A percentile compares a stretch with the other conserved stretches of the same genome.
These are phyloP conservation scores for Pseudomyrmex sp. DNA, from an alignment of 1,140 invertebrate genomes.

Conservation along the genomic window DNA sequence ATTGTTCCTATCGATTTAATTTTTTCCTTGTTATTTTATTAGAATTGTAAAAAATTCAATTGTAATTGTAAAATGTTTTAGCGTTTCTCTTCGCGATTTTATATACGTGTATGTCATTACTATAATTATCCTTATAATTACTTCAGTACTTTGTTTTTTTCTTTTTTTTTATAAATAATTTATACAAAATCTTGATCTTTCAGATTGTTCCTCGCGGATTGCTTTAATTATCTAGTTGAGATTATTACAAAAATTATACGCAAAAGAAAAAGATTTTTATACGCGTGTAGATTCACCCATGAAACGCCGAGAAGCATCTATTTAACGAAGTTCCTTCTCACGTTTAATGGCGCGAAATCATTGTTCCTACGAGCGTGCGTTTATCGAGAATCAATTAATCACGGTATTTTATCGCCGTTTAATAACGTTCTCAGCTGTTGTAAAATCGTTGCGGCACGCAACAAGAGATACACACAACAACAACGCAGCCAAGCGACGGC, in stretches of 20 bases:
- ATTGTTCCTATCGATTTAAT: slow-evolving; percentile 6
- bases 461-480: not conserved
- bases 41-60: slow-evolving; percentile 36
- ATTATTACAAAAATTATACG: not conserved
- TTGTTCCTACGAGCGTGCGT: slow-evolving; percentile 5
- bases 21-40: slow-evolving; percentile 21
- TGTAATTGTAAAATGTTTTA: slow-evolving; percentile 32
- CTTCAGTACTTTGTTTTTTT: no score
- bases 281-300: slow-evolving; percentile 1
- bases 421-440: not conserved
- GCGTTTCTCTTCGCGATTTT: not conserved
- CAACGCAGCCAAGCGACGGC: not conserved
- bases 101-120: no score
- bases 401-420: slow-evolving; percentile 27
- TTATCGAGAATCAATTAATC: slow-evolving; percentile 48
- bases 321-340: slow-evolving; percentile 41
- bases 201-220: not conserved
- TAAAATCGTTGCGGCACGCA: slow-evolving; percentile 23
- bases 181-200: not conserved
- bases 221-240: not conserved
- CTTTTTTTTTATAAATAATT: not conserved
- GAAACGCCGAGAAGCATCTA: slow-evolving; percentile 9
- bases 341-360: not conserved
- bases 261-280: not conserved
- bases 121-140: not conserved